Evolutionary conservation across 2,113 vertebrate species (phyloP).

Genomic region (Alexandromys fortis): DNA sequence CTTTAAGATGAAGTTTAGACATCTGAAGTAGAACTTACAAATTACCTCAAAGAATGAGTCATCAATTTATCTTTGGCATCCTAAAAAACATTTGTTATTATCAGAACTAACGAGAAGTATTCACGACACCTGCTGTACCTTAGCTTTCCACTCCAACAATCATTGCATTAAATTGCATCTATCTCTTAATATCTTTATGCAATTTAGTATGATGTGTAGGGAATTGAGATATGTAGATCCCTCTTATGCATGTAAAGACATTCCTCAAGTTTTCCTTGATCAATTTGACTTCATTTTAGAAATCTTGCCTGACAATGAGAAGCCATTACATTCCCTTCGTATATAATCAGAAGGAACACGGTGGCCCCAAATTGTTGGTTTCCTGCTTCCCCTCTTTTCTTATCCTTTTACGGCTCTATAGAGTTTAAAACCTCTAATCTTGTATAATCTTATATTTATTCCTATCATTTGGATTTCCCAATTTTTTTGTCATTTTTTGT

Average conservation of each 20-base stretch:
- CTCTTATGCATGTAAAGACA: background rate
- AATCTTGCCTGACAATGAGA: background rate
- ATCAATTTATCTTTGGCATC: constrained; percentile 41
- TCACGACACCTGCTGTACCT: background rate
- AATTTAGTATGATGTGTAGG: background rate
- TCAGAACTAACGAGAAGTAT: background rate
- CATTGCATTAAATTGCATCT: constrained; percentile 22
- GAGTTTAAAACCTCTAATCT: background rate
- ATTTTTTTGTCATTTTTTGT: background rate
- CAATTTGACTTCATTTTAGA: constrained; percentile 19
- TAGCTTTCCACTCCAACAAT: background rate
- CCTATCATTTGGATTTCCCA: background rate
- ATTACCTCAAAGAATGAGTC: background rate
- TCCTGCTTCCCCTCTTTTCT: background rate
- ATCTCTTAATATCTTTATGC: background rate
- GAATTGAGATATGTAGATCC: background rate
- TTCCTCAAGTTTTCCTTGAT: background rate
- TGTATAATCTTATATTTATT: background rate
- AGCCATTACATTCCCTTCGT: background rate
- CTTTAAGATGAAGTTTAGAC: background rate
- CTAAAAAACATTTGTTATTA: constrained; percentile 44
- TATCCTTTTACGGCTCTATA: background rate
- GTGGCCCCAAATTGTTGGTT: background rate
- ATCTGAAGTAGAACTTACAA: constrained; percentile 52
- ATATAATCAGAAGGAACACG: background rate